A percentile compares a stretch with the other conserved stretches of the same genome.
phyloP scores from a whole-genome alignment of 2,888 invertebrate species.

The Reticulitermes lucifugus region DNA sequence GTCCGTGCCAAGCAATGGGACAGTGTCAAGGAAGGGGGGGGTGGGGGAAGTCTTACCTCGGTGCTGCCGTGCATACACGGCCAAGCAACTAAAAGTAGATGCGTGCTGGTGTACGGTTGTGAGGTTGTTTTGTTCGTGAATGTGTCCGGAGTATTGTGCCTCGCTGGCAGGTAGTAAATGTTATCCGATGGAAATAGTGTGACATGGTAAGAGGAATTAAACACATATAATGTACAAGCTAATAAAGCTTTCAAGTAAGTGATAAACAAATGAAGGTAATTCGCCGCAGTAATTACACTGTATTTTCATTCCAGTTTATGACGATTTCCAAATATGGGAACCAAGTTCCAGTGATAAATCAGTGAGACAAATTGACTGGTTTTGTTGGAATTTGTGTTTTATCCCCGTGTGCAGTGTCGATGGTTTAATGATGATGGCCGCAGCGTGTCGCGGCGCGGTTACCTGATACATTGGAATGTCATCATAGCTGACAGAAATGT shows the following conservation, averaged over 20 bases:
- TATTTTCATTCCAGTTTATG: neutral
- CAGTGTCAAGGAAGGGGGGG: neutral
- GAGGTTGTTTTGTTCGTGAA: neutral
- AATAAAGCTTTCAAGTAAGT: too few relatives aligned
- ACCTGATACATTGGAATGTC: slow-evolving; percentile 25
- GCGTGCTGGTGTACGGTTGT: neutral
- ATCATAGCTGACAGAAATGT: slow-evolving; percentile 34
- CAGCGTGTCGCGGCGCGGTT: slow-evolving; percentile 16
- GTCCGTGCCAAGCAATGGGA: slow-evolving; percentile 5
- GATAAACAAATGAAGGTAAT: too few relatives aligned
- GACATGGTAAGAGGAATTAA: too few relatives aligned
- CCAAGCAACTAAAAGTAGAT: slow-evolving; percentile 29
- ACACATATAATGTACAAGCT: too few relatives aligned
- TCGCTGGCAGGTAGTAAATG: neutral
- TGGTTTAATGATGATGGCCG: neutral
- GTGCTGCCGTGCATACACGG: slow-evolving; percentile 15
- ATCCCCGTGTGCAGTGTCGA: neutral
- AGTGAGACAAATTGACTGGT: slow-evolving; percentile 16
- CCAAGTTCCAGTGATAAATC: neutral
- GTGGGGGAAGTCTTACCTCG: neutral
- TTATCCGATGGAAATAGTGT: neutral
- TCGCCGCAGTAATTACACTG: too few relatives aligned
- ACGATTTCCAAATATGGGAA: neutral
- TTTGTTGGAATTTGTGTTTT: neutral
- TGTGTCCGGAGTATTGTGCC: neutral